Percentiles rank a stretch among this genome's conserved stretches.
Conservation (phyloP, 2,797 vertebrate genomes). For the Liasis olivaceus region DNA sequence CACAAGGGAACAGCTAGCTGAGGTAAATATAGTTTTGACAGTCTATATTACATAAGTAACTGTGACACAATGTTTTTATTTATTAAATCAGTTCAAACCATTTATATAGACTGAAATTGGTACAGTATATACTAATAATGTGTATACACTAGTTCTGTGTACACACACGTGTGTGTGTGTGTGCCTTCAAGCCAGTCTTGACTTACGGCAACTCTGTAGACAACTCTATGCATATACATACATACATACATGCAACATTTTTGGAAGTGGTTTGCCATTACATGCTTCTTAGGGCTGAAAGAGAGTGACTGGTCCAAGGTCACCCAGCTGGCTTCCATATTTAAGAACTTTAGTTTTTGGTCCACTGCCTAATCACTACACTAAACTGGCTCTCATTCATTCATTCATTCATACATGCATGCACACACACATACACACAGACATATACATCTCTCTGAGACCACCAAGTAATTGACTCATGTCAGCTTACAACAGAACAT, state of each 20-base stretch:
- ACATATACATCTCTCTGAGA: neutral
- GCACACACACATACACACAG: neutral
- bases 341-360: neutral
- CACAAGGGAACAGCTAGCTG: constrained; percentile 80
- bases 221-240: neutral
- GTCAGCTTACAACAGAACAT: neutral
- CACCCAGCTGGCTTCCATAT: neutral
- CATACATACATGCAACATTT: neutral
- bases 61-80: neutral
- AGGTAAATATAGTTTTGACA: constrained; percentile 72
- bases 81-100: neutral
- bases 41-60: neutral
- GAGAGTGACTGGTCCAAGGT: neutral
- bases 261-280: neutral
- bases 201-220: neutral
- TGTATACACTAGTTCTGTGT: neutral
- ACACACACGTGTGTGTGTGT: neutral
- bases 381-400: neutral
- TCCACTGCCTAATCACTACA: neutral
- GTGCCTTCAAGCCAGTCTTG: neutral
- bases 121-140: neutral
- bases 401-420: too few relatives aligned
- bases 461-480: neutral
- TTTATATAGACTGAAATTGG: neutral
- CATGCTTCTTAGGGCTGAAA: neutral